Percentiles rank a stretch among this genome's conserved stretches.
These are phyloP conservation scores for Chrysaora quinquecirrha DNA, from an alignment of 30 jellyfish, hydroid and myxozoan genomes.

Conservation along the genomic window DNA sequence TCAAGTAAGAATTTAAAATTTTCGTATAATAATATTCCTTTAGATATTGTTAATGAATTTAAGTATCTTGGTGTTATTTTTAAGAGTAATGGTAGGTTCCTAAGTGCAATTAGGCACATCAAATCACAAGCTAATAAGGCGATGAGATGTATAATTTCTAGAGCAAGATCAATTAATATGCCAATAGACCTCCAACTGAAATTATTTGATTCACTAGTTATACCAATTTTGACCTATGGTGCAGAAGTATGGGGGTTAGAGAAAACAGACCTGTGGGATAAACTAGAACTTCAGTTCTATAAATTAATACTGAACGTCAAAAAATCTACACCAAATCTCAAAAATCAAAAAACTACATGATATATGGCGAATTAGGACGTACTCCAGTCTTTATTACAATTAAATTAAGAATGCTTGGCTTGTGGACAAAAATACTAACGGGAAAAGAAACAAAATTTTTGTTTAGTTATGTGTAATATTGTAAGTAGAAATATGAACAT, in stretches of 20 bases:
- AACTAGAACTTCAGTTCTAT: constrained; percentile 3
- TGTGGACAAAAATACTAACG: background rate
- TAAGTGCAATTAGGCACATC: constrained; percentile 13
- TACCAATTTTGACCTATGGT: constrained; percentile 5
- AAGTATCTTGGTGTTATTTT: constrained; percentile 6
- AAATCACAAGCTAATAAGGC: constrained; percentile 44
- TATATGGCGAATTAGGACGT: background rate
- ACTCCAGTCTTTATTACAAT: background rate
- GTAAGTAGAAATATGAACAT: background rate
- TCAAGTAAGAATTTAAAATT: constrained; percentile 11
- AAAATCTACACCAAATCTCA: background rate
- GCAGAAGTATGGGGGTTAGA: constrained; percentile 43
- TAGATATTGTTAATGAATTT: constrained; percentile 1
- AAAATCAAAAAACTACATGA: background rate
- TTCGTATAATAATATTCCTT: background rate
- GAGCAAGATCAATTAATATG: constrained; percentile 19
- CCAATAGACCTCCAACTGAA: constrained; percentile 19
- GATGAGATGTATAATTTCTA: constrained; percentile 7
- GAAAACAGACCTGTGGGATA: background rate
- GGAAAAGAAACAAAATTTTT: background rate
- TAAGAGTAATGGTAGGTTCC: constrained; percentile 21
- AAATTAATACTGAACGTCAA: constrained; percentile 6
- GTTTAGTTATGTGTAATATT: too few species aligned
- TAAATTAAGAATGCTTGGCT: background rate
- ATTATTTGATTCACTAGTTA: constrained; percentile 18